Conservation (phyloP, 2,888 invertebrate genomes). For the Ornithoptera priamus region DNA sequence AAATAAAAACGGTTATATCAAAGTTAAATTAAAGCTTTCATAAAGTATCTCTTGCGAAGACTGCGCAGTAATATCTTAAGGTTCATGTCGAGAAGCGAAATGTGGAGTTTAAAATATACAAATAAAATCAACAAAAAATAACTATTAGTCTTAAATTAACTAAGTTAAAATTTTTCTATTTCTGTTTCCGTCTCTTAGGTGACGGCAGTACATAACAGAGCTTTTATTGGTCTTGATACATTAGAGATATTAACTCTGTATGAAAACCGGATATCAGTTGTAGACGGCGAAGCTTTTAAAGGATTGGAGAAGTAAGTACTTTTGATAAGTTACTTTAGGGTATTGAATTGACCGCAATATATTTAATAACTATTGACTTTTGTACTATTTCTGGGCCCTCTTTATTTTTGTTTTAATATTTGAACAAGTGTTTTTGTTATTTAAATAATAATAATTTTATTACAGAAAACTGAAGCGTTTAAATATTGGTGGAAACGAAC, state of each 20-base stretch:
- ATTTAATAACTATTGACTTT: slow-evolving; percentile 5
- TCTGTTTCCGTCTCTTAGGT: slow-evolving; percentile 68
- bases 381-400: background rate
- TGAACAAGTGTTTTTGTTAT: too few species aligned
- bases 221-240: slow-evolving; percentile 92
- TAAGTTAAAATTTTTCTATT: too few species aligned
- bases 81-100: too few species aligned
- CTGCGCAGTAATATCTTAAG: too few species aligned
- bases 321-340: slow-evolving; percentile 3
- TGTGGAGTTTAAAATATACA: too few species aligned
- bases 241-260: slow-evolving; percentile 92
- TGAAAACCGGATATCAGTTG: slow-evolving; percentile 89
- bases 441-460: slow-evolving; percentile 12
- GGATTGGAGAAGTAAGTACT: slow-evolving; percentile 90
- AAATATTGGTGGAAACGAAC: slow-evolving; percentile 91
- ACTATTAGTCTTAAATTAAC: too few species aligned
- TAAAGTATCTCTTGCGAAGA: too few species aligned
- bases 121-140: too few species aligned
- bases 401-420: too few species aligned
- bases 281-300: slow-evolving; percentile 91
- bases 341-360: slow-evolving; percentile 5
- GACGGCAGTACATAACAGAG: slow-evolving; percentile 86
- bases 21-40: too few species aligned
- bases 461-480: slow-evolving; percentile 88
- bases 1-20: too few species aligned